These are phyloP conservation scores for Labrus mixtus DNA, from an alignment of 2,113 vertebrate species.

Conservation along the genomic window DNA sequence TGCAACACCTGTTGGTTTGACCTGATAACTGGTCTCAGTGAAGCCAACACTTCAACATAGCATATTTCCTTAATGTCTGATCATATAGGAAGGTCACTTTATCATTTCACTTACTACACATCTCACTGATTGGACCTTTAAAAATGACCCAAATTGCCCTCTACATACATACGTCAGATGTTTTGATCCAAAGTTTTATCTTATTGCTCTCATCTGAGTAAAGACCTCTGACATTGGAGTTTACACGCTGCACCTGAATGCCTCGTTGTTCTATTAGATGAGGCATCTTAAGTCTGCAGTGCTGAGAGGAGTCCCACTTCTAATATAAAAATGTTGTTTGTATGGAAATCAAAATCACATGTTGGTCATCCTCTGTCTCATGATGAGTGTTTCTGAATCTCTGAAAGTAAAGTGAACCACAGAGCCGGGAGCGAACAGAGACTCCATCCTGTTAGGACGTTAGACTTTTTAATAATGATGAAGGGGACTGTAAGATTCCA, in stretches of 20 bases:
- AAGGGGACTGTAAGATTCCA: background rate
- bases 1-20: no score
- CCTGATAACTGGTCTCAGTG: no score
- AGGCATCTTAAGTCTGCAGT: background rate
- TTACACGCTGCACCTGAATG: slow-evolving; percentile 21
- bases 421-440: no score
- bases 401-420: background rate
- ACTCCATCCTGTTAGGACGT: background rate
- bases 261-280: slow-evolving; percentile 4
- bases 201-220: background rate
- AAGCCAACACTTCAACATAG: no score
- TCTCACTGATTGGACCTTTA: no score
- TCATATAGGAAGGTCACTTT: no score
- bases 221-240: background rate
- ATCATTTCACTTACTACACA: no score
- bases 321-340: slow-evolving; percentile 27
- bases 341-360: slow-evolving; percentile 22
- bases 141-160: no score
- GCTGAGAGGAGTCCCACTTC: slow-evolving; percentile 19
- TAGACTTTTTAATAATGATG: no score
- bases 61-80: no score
- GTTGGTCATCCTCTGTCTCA: slow-evolving; percentile 15
- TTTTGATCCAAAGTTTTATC: no score
- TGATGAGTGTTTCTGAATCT: background rate
- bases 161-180: no score